Evolutionary conservation across 2,113 vertebrate genomes (phyloP).

Genomic region (Crypturellus undulatus): DNA sequence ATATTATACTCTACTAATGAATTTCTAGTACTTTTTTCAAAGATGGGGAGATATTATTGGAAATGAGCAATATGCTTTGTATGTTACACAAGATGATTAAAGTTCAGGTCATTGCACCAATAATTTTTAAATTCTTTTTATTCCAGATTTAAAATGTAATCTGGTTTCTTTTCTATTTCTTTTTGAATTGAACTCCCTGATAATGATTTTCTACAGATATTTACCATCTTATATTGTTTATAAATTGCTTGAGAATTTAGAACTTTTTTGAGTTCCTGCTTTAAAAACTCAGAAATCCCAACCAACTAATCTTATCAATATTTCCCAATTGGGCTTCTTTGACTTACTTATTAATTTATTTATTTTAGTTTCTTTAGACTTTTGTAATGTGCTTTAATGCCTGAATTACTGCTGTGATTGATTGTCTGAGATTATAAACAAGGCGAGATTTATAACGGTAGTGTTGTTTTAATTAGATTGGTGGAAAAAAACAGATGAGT

Average conservation of each 20-base stretch:
- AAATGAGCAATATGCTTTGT: background rate
- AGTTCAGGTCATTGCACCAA: background rate
- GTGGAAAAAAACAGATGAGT: background rate
- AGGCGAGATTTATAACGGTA: background rate
- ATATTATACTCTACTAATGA: background rate
- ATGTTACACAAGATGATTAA: background rate
- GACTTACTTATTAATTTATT: background rate
- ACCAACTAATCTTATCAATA: background rate
- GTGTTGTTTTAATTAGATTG: background rate
- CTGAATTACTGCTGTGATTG: background rate
- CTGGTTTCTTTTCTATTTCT: background rate
- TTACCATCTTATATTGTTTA: background rate
- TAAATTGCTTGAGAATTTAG: background rate
- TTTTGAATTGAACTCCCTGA: background rate
- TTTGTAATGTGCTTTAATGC: background rate
- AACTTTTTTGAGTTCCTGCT: background rate
- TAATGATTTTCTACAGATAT: background rate
- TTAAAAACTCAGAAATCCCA: background rate
- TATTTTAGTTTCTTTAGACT: background rate
- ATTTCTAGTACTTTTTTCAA: background rate
- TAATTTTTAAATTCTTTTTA: background rate
- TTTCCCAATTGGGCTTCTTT: background rate
- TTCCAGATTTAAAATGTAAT: background rate
- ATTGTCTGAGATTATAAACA: background rate
- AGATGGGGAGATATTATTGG: background rate